Percentiles rank a stretch among this genome's conserved stretches.
Conservation (phyloP, 1,140 invertebrate genomes). For the Probaryconus sp. region DNA sequence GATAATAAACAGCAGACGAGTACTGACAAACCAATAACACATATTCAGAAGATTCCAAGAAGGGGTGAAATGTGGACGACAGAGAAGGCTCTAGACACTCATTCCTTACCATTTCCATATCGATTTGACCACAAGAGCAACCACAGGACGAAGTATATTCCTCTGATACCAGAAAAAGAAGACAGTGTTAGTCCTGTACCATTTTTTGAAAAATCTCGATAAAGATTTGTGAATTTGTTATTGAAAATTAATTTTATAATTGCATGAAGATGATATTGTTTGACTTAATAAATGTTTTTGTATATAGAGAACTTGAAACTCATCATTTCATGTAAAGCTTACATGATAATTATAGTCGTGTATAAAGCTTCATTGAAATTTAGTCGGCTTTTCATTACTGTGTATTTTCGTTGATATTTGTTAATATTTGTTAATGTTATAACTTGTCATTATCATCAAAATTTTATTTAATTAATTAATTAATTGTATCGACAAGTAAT, state of each 20-base stretch:
- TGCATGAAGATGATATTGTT: background rate
- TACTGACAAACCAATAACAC: conserved; percentile 53
- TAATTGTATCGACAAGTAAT: conserved; percentile 21
- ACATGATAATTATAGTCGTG: conserved; percentile 25
- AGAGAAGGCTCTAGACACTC: conserved; percentile 31
- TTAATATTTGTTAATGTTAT: conserved; percentile 40
- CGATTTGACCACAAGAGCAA: conserved; percentile 73
- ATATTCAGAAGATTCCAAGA: conserved; percentile 72
- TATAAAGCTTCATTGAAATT: conserved; percentile 46
- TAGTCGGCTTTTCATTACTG: conserved; percentile 28
- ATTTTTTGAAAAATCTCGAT: conserved; percentile 42
- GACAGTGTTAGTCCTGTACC: conserved; percentile 63
- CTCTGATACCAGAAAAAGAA: conserved; percentile 71
- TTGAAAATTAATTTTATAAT: conserved; percentile 5
- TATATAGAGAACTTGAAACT: no score
- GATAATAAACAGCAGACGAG: conserved; percentile 28
- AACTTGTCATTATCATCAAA: conserved; percentile 39
- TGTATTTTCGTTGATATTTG: conserved; percentile 31
- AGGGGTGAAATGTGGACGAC: conserved; percentile 33
- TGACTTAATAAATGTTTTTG: conserved; percentile 13
- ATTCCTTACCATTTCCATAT: conserved; percentile 72
- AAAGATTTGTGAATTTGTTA: conserved; percentile 6
- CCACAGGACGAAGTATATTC: conserved; percentile 75
- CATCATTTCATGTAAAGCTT: no score
- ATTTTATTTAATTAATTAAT: no score